Evolutionary conservation across 2,797 vertebrate species (phyloP).

Genomic region (Cossypha dichroa): DNA sequence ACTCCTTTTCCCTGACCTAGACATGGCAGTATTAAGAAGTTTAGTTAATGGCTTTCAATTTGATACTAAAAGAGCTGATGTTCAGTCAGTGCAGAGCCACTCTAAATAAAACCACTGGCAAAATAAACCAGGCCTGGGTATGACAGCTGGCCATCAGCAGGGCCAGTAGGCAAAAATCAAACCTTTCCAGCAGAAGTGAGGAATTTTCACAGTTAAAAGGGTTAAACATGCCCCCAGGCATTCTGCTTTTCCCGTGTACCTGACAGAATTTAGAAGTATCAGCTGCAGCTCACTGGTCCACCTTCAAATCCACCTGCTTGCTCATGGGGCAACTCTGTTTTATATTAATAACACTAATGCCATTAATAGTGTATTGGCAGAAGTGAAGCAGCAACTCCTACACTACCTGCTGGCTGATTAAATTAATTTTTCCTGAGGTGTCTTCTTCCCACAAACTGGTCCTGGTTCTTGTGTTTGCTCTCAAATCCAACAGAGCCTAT

Average conservation of each 20-base stretch:
- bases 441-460: background rate
- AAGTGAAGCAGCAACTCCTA: background rate
- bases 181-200: background rate
- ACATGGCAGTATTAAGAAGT: background rate
- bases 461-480: background rate
- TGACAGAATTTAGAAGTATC: background rate
- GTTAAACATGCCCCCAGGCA: background rate
- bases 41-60: background rate
- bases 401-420: background rate
- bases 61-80: background rate
- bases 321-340: background rate
- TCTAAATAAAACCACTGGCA: background rate
- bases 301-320: background rate
- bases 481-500: background rate
- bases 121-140: background rate
- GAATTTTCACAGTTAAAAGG: background rate
- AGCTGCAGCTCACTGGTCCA: background rate
- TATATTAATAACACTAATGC: background rate
- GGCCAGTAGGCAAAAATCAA: background rate
- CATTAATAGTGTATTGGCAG: background rate
- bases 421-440: background rate
- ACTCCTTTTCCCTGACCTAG: background rate
- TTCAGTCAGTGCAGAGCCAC: background rate
- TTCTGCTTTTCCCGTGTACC: background rate
- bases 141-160: background rate